phyloP scores from a whole-genome alignment of 2,113 vertebrate species.

The Chascanopsetta lugubris region DNA sequence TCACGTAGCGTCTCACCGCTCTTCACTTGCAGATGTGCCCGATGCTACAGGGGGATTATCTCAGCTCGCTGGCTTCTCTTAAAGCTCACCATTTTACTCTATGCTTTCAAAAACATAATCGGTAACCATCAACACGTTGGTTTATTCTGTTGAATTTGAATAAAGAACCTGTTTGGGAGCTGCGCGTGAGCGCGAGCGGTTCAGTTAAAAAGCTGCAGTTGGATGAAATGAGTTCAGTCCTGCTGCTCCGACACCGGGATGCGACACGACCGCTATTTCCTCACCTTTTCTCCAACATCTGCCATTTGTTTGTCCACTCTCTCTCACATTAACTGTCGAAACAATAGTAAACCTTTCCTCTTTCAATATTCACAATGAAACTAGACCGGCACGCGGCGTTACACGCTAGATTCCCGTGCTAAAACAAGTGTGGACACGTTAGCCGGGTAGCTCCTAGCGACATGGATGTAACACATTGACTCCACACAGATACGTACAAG shows the following conservation, averaged over 20 bases:
- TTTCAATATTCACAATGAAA: not conserved
- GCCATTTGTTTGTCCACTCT: too few relatives aligned
- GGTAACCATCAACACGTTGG: not conserved
- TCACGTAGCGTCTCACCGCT: not conserved
- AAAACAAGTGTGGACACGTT: not conserved
- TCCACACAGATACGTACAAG: accelerated
- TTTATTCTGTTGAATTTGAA: not conserved
- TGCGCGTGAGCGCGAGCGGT: not conserved
- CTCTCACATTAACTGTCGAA: not conserved
- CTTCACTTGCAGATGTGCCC: conserved; percentile 69
- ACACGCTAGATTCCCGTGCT: not conserved
- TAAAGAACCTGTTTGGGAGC: not conserved
- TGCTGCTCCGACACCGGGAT: conserved; percentile 36
- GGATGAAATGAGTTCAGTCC: conserved; percentile 37
- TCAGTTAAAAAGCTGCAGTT: conserved; percentile 30
- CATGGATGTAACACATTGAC: not conserved
- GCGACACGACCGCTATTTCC: conserved; percentile 39
- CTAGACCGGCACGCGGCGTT: conserved; percentile 39
- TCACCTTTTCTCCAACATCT: too few relatives aligned
- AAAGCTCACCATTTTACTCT: conserved; percentile 46
- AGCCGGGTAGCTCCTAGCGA: conserved; percentile 6
- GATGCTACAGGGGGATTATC: conserved; percentile 58
- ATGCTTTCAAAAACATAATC: not conserved
- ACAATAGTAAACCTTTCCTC: not conserved
- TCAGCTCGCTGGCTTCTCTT: conserved; percentile 39